These are phyloP conservation scores for Istiophorus platypterus DNA, from an alignment of 2,113 vertebrate genomes.

Conservation along the genomic window DNA sequence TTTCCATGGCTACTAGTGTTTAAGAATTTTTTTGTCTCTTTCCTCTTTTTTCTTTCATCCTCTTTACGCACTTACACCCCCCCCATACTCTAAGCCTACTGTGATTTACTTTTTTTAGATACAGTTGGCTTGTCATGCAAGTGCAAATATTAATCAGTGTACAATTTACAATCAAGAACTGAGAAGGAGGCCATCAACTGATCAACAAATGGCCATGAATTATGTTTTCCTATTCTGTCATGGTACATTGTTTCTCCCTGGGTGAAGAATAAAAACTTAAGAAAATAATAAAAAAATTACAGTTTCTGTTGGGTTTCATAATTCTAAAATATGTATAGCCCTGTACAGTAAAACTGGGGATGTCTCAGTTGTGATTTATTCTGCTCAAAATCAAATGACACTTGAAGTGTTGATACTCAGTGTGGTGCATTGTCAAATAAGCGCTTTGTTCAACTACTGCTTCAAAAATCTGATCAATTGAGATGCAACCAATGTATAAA, in stretches of 20 bases:
- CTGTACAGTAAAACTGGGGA: slow-evolving; percentile 1
- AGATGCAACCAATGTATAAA: background rate
- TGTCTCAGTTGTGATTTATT: background rate
- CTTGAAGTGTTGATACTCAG: slow-evolving; percentile 1
- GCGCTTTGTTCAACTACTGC: slow-evolving; percentile 8
- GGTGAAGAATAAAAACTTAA: background rate
- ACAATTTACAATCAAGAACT: slow-evolving; percentile 68
- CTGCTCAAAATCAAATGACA: background rate
- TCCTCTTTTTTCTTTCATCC: slow-evolving; percentile 20
- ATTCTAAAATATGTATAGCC: slow-evolving; percentile 1
- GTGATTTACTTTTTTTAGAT: slow-evolving; percentile 51
- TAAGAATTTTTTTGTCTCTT: slow-evolving; percentile 1
- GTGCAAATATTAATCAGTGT: slow-evolving; percentile 74
- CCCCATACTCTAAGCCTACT: background rate
- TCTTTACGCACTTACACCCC: slow-evolving; percentile 19
- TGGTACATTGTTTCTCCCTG: slow-evolving; percentile 39
- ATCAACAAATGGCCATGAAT: slow-evolving; percentile 58
- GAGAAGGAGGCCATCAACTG: slow-evolving; percentile 57
- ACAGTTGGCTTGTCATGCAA: slow-evolving; percentile 58
- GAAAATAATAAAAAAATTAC: slow-evolving; percentile 32
- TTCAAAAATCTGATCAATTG: slow-evolving; percentile 21
- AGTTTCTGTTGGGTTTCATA: slow-evolving; percentile 41
- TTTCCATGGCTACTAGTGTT: slow-evolving; percentile 24
- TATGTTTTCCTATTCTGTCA: slow-evolving; percentile 63
- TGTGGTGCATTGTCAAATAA: background rate